Evolutionary conservation across 2,888 invertebrate species (phyloP).

Genomic region (Netelia inedita): DNA sequence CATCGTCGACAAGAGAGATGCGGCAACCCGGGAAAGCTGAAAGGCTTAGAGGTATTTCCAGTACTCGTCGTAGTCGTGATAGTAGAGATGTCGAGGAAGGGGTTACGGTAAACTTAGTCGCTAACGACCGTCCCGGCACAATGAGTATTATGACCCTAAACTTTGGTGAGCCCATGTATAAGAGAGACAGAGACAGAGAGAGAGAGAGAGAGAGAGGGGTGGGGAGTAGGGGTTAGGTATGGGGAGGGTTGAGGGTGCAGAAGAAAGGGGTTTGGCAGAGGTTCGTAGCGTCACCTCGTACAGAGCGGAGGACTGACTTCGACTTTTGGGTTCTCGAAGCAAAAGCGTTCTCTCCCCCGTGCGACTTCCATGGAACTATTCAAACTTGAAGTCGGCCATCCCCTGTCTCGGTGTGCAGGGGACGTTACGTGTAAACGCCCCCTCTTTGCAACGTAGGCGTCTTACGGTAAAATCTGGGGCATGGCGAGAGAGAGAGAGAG

Average conservation of each 20-base stretch:
- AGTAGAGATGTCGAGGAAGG: conserved; percentile 59
- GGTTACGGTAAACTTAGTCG: conserved; percentile 70
- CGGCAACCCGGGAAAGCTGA: conserved; percentile 26
- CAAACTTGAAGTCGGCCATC: conserved; percentile 53
- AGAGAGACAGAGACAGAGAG: conserved; percentile 33
- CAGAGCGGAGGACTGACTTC: conserved; percentile 34
- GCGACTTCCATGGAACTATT: conserved; percentile 55
- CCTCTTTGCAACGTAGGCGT: conserved; percentile 55
- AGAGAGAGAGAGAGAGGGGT: conserved; percentile 35
- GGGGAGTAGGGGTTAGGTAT: conserved; percentile 22
- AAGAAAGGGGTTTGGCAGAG: conserved; percentile 42
- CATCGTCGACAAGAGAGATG: conserved; percentile 51
- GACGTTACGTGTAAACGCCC: conserved; percentile 36
- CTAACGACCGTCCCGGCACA: conserved; percentile 71
- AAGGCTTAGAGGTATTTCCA: conserved; percentile 62
- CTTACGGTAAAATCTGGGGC: conserved; percentile 56
- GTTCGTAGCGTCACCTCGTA: conserved; percentile 55
- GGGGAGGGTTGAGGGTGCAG: conserved; percentile 28
- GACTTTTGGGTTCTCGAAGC: conserved; percentile 55
- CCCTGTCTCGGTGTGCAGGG: background rate
- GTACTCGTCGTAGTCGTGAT: conserved; percentile 32
- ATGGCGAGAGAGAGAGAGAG: conserved; percentile 34
- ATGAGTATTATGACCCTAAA: conserved; percentile 75
- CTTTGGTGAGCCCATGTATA: conserved; percentile 64
- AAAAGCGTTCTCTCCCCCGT: conserved; percentile 22